Conservation (phyloP, 2,797 vertebrate species). For the Urocyon cinereoargenteus region DNA sequence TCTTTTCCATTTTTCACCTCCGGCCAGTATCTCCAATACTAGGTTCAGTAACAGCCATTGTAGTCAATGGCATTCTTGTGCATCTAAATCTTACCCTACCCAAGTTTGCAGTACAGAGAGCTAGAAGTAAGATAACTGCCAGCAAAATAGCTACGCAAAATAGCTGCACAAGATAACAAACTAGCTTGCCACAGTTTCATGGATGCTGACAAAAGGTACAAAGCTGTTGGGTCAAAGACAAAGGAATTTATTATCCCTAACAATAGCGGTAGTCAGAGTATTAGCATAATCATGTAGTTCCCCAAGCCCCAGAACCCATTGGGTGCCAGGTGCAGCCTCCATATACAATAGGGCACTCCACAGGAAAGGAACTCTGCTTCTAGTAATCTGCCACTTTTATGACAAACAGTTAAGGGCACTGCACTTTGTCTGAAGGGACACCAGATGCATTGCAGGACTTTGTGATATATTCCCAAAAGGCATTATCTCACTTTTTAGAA, state of each 20-base stretch:
- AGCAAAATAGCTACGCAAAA: neutral
- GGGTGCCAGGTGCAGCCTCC: neutral
- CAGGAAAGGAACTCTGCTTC: neutral
- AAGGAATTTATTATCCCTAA: neutral
- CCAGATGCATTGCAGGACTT: neutral
- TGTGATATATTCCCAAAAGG: neutral
- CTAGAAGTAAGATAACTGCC: neutral
- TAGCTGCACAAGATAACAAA: neutral
- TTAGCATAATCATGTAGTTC: neutral
- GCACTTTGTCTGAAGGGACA: neutral
- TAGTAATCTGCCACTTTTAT: neutral
- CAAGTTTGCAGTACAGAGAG: neutral
- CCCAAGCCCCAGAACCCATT: neutral
- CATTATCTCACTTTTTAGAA: slow-evolving; percentile 42
- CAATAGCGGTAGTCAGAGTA: neutral
- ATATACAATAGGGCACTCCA: neutral
- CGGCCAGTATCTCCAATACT: neutral
- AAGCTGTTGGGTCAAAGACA: neutral
- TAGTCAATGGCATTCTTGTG: neutral
- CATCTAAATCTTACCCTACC: neutral
- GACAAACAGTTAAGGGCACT: neutral
- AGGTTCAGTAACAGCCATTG: neutral
- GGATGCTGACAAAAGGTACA: neutral
- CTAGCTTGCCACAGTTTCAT: neutral
- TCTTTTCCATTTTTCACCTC: neutral